Conservation (phyloP, 2,888 invertebrate genomes). For the Xanthostigma xanthostigma region DNA sequence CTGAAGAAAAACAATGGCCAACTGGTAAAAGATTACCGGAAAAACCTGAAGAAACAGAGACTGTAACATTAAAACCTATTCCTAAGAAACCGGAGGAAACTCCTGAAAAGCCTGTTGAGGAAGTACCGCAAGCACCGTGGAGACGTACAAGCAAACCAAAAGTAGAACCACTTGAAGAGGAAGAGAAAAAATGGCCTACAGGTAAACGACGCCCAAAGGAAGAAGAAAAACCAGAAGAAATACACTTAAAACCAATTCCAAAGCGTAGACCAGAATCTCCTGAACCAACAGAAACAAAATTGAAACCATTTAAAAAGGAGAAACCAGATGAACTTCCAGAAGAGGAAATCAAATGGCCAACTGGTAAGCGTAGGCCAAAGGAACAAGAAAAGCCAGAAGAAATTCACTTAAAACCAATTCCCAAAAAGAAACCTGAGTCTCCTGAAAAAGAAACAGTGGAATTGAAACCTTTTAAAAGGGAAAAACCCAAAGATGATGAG, state of each 20-base stretch:
- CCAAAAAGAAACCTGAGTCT: conserved; percentile 14
- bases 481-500: conserved; percentile 17
- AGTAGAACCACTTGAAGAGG: conserved; percentile 16
- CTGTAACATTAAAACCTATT: conserved; percentile 9
- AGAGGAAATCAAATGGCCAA: conserved; percentile 21
- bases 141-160: conserved; percentile 17
- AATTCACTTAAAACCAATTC: background rate
- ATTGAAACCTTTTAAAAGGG: conserved; percentile 24
- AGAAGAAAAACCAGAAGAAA: conserved; percentile 31
- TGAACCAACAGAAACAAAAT: conserved; percentile 33
- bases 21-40: conserved; percentile 18
- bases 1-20: conserved; percentile 23
- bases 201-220: conserved; percentile 12
- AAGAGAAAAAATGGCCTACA: conserved; percentile 10
- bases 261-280: conserved; percentile 27
- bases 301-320: conserved; percentile 26
- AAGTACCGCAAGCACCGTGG: conserved; percentile 19
- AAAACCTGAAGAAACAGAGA: conserved; percentile 16
- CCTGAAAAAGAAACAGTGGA: conserved; percentile 24
- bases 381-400: conserved; percentile 12
- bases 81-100: conserved; percentile 6
- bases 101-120: conserved; percentile 16
- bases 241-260: conserved; percentile 34
- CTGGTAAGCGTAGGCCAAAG: conserved; percentile 19
- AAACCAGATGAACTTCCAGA: conserved; percentile 16